Evolutionary conservation across 1,140 invertebrate genomes (phyloP).

Genomic region (Cydia splendana): DNA sequence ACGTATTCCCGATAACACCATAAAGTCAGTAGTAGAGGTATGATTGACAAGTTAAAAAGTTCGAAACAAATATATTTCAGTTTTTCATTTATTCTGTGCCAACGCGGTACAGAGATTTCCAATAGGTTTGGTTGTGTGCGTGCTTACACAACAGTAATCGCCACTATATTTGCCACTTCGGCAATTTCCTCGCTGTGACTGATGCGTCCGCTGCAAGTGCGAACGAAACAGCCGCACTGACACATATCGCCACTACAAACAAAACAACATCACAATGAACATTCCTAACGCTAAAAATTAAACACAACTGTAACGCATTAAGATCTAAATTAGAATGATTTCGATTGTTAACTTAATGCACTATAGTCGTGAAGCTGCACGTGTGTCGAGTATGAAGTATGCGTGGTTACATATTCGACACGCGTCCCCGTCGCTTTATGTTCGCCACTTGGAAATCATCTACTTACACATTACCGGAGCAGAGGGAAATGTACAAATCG

Average conservation of each 20-base stretch:
- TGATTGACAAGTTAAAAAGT: neutral
- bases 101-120: neutral
- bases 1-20: neutral
- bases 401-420: slow-evolving; percentile 27
- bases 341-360: neutral
- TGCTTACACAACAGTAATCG: slow-evolving; percentile 26
- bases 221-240: neutral
- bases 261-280: neutral
- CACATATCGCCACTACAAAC: neutral
- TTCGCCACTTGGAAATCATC: slow-evolving; percentile 31
- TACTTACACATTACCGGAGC: slow-evolving; percentile 29
- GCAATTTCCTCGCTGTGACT: slow-evolving; percentile 5
- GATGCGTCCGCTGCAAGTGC: slow-evolving; percentile 14
- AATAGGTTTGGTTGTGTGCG: neutral
- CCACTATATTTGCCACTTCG: slow-evolving; percentile 21
- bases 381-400: slow-evolving; percentile 28
- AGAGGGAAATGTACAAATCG: slow-evolving; percentile 19
- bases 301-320: neutral
- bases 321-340: neutral
- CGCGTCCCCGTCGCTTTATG: slow-evolving; percentile 10
- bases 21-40: neutral
- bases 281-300: neutral
- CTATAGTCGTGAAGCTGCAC: neutral
- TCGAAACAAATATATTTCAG: neutral
- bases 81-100: neutral